phyloP scores from a whole-genome alignment of 2,113 vertebrate genomes.

The Cryptomyrus ogoouensis region DNA sequence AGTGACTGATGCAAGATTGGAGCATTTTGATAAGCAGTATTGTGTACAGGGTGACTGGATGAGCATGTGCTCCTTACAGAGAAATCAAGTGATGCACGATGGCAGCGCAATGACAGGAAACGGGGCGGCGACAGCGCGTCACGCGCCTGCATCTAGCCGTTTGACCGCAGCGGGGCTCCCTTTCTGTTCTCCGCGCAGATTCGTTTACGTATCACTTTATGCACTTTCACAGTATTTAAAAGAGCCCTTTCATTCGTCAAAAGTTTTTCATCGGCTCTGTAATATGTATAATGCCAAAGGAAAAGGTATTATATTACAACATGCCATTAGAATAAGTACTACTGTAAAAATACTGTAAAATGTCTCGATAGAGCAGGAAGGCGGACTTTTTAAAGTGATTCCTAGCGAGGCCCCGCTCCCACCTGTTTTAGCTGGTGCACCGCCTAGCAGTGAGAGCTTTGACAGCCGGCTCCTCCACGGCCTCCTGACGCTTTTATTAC shows the following conservation, averaged over 20 bases:
- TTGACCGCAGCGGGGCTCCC: neutral
- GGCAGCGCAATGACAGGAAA: neutral
- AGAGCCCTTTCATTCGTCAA: neutral
- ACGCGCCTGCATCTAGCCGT: neutral
- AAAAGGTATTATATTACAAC: neutral
- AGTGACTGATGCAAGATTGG: neutral
- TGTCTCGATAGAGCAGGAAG: neutral
- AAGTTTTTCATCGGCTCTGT: neutral
- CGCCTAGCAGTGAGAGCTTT: neutral
- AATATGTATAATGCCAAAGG: neutral
- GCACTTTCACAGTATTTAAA: neutral
- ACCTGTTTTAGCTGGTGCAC: neutral
- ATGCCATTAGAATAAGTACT: neutral
- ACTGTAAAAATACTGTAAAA: neutral
- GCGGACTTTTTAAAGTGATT: neutral
- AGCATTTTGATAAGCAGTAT: neutral
- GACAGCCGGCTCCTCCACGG: neutral
- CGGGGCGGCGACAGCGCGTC: neutral
- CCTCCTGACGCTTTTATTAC: neutral
- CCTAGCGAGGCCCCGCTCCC: neutral
- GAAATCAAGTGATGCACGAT: neutral
- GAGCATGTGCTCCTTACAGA: neutral
- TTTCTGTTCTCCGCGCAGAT: neutral
- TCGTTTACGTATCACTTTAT: neutral
- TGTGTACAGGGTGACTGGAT: neutral